Evolutionary conservation across 2,888 invertebrate species (phyloP), one percentile per base, ranked within the genome.

Genomic region (Caenorhabditis zanzibari): DNA sequence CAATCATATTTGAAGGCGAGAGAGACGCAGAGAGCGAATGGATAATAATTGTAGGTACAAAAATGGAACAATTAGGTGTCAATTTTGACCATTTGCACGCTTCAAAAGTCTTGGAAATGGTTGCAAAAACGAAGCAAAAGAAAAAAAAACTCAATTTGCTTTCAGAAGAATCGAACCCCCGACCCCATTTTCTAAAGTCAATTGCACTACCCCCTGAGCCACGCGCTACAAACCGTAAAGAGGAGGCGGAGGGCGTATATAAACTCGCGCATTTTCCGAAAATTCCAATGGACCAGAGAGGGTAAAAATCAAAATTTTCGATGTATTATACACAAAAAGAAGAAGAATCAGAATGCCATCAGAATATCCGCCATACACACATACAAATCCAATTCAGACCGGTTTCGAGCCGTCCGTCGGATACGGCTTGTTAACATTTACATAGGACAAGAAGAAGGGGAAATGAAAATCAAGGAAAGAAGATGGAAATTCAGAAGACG

Each of bases 401-500:
- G 79, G 79, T 79, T n/a, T 79, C 79, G 79, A 79, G 79, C 79
- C 61, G 19, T 10, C 35, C 19, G 47, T 26, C 24, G 79, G 79
- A 71, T 79, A 69, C 71, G 79, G 71, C 71, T 54, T 79, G 79
- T 79, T 79, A 79, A 79, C 79, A 79, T 79, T 79, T 79, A 64
- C 79, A 79, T 79, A 72, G 22, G 58, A 58, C 5, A 28, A 66
- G 19, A 9, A 26, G 16, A 69, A 32, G 16, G 44, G 24, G 49
- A 35, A 14, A 49, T n/a, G n/a, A 63, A 52, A 47, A 41, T 41
- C 59, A 26, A 26, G 26, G 7, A 26, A 28, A 47, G 7, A 24
- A 54, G 38, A 54, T 16, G 35, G 49, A 35, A 61, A 22, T 41
- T 26, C 26, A 71, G 41, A 44, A 58, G 35, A 22, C 32, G 59